Conservation (phyloP, 37 sponge, comb jelly and placozoan genomes). For the Halisarca cf. caerulea region DNA sequence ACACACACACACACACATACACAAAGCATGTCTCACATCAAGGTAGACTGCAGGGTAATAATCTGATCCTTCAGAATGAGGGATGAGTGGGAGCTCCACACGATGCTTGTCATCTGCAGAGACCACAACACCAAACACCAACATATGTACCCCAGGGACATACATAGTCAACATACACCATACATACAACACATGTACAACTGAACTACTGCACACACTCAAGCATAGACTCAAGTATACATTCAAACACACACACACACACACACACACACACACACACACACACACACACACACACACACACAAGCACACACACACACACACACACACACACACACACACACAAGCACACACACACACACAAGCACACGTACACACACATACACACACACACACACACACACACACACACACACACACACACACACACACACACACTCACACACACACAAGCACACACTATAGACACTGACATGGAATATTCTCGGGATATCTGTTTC, state of each 20-base stretch:
- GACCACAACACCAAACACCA: too few species aligned
- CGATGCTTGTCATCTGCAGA: not conserved
- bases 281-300: too few species aligned
- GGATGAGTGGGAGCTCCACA: not conserved
- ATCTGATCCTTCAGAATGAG: not conserved
- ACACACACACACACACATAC: too few species aligned
- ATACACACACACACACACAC: not conserved
- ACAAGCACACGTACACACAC: not conserved
- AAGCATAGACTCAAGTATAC: slow-evolving; percentile 18
- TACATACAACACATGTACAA: too few species aligned
- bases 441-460: not conserved
- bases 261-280: slow-evolving; percentile 27
- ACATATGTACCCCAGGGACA: too few species aligned
- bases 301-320: too few species aligned
- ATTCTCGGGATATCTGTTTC: slow-evolving; percentile 61
- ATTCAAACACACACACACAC: slow-evolving; percentile 39
- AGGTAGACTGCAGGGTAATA: not conserved
- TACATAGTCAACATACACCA: too few species aligned
- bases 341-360: too few species aligned
- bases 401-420: not conserved
- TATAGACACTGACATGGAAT: slow-evolving; percentile 71
- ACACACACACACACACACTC: not conserved
- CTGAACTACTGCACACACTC: slow-evolving; percentile 8
- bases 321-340: too few species aligned
- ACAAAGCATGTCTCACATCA: not conserved